phyloP scores from a whole-genome alignment of 2,888 invertebrate species.

The Habrosyne pyritoides region DNA sequence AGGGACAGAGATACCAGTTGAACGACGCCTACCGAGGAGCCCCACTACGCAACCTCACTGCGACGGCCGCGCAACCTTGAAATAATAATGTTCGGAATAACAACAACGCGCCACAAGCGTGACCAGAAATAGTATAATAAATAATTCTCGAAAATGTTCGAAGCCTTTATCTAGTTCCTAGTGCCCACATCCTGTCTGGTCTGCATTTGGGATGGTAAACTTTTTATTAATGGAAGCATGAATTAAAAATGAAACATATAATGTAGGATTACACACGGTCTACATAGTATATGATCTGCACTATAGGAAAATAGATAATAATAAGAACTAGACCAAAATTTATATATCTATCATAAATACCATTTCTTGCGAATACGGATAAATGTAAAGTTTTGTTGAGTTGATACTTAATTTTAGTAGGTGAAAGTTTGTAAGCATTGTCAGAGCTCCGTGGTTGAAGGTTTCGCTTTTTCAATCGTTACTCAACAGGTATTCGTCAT shows the following conservation, averaged over 20 bases:
- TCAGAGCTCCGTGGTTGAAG: constrained; percentile 69
- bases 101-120: constrained; percentile 82
- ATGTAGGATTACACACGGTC: not conserved
- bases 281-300: not conserved
- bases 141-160: constrained; percentile 71
- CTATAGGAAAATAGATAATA: not conserved
- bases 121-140: constrained; percentile 80
- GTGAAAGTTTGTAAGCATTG: constrained; percentile 75
- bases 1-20: constrained; percentile 77
- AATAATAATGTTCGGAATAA: constrained; percentile 84
- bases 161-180: constrained; percentile 60
- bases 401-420: constrained; percentile 59
- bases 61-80: constrained; percentile 83
- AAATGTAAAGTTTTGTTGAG: constrained; percentile 25
- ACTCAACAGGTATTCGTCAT: constrained; percentile 78
- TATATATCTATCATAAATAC: no score
- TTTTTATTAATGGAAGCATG: not conserved
- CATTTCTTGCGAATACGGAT: not conserved
- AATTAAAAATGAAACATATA: no score
- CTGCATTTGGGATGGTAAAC: constrained; percentile 34
- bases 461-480: constrained; percentile 79
- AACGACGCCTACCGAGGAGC: constrained; percentile 81
- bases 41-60: constrained; percentile 82
- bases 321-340: no score
- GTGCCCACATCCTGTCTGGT: constrained; percentile 59